Evolutionary conservation across 1,140 invertebrate genomes (phyloP), one percentile per base, ranked within the genome.

Genomic region (Scaptomyza montana): DNA sequence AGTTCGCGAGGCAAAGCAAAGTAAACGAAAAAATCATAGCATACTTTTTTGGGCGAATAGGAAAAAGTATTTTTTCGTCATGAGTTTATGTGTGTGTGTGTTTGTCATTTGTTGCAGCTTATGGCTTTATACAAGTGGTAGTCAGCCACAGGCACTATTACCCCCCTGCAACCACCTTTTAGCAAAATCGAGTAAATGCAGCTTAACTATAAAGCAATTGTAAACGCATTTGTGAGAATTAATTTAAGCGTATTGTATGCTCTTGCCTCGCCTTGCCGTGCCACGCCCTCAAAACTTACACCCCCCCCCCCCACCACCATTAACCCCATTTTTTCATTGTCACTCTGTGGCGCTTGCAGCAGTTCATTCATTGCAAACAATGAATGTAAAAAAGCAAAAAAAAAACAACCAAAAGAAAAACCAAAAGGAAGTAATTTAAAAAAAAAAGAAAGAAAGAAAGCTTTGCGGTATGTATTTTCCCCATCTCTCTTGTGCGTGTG

Each of bases 181-280:
- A 50, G 8, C 10, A 65, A 56, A 56, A 50, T 55, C 62, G 19
- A 64, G 62, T 64, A 61, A 62, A 56, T 69, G 41, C 41, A 30
- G 45, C 41, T 28, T 56, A 30, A 78, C 75, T 71, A 75, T 82
- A 75, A 82, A 56, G 76, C 80, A 84, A 81, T 77, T 82, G 80
- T 87, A 78, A 86, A 81, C 82, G 75, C 72, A 86, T 87, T 87
- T 86, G 78, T 69, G 78, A 66, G 60, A 72, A 86, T 82, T 86
- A 82, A 86, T 65, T 69, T 65, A 59, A 54, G n/a, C n/a, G 47
- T 28, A 67, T 60, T 72, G 49, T 72, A 9, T 39, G 21, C 43
- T 21, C 25, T 16, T 5, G 36, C 49, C 51, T 30, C 19, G 49
- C 45, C 46, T 61, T 59, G 55, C 49, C 78, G 57, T 53, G 19